Conservation (phyloP, 2,797 vertebrate species). For the Rhabdomys pumilio region DNA sequence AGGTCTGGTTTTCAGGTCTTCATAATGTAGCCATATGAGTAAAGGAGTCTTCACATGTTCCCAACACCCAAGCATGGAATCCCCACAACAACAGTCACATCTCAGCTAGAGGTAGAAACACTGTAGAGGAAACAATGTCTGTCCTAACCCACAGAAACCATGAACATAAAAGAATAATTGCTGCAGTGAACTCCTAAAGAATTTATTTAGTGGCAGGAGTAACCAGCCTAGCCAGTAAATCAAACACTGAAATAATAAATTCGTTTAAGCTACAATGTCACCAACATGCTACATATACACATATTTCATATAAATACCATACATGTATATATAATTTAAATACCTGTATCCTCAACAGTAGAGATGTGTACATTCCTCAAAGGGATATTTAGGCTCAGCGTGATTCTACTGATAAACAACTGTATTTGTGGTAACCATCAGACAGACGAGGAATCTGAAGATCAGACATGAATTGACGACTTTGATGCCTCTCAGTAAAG, state of each 20-base stretch:
- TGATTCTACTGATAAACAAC: not conserved
- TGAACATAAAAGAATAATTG: not conserved
- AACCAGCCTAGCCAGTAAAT: conserved; percentile 22
- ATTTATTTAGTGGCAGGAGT: conserved; percentile 40
- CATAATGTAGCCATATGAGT: not conserved
- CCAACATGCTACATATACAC: not conserved
- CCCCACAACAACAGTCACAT: not conserved
- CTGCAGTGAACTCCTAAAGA: not conserved
- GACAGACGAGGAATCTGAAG: conserved; percentile 51
- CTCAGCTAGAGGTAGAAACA: not conserved
- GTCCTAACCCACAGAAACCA: not conserved
- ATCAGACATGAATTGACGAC: conserved; percentile 7
- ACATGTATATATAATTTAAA: not conserved
- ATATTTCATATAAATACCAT: not conserved
- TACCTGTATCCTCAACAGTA: not conserved
- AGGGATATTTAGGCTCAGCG: conserved; percentile 8
- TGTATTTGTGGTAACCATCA: not conserved
- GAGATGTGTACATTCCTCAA: not conserved
- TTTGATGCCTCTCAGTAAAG: conserved; percentile 49
- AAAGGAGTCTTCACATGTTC: not conserved
- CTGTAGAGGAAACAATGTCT: not conserved
- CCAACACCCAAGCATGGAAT: not conserved
- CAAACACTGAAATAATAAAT: conserved; percentile 38
- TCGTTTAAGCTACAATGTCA: not conserved
- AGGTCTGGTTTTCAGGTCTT: not conserved